A percentile compares a stretch with the other conserved stretches of the same genome.
These are phyloP conservation scores for Ophiodon elongatus DNA, from an alignment of 2,113 vertebrate genomes.

Conservation along the genomic window DNA sequence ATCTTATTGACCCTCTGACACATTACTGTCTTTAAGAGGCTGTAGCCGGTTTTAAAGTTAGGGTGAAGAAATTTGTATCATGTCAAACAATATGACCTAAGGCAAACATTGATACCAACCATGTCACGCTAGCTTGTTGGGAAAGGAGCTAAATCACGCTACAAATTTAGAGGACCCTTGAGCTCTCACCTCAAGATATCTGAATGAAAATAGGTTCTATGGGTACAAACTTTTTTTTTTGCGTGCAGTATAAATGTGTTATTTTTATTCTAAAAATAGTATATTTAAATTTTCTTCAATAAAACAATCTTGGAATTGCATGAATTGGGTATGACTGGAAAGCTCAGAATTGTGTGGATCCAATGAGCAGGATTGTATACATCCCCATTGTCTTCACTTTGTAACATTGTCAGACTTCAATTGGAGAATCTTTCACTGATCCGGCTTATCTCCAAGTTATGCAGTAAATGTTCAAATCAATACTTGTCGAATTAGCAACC, in stretches of 20 bases:
- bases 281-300: too few species aligned
- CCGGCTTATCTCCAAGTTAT: constrained; percentile 14
- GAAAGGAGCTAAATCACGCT: not conserved
- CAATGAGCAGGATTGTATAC: constrained; percentile 6
- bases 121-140: not conserved
- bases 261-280: not conserved
- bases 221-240: not conserved
- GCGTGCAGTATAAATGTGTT: not conserved
- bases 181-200: not conserved
- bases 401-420: constrained; percentile 17
- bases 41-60: not conserved
- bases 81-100: not conserved
- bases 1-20: constrained; percentile 8
- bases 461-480: constrained; percentile 41
- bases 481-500: constrained; percentile 66
- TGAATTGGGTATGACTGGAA: too few species aligned
- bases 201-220: not conserved
- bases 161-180: not conserved
- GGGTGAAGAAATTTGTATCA: not conserved
- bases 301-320: too few species aligned
- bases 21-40: not conserved
- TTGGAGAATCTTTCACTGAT: constrained; percentile 35
- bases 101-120: not conserved
- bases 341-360: too few species aligned
- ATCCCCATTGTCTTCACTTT: constrained; percentile 17